These are phyloP conservation scores for Troilus luridus DNA, from an alignment of 2,888 invertebrate genomes.

Conservation along the genomic window DNA sequence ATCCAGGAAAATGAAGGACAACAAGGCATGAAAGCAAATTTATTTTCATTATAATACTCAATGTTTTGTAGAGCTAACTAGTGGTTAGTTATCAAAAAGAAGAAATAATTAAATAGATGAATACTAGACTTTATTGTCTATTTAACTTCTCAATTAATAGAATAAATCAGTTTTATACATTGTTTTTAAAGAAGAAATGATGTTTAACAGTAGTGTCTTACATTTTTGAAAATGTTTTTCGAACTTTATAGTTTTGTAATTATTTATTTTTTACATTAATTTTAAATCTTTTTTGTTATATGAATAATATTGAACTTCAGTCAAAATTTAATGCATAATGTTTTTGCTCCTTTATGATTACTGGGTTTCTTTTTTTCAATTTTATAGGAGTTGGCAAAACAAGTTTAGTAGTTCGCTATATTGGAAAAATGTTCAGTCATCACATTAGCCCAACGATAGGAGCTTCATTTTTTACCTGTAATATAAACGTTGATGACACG, in stretches of 20 bases:
- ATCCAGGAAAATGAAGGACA: background rate
- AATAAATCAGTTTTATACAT: background rate
- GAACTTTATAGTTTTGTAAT: too few species aligned
- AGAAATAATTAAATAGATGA: background rate
- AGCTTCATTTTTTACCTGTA: conserved; percentile 91
- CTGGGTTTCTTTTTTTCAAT: conserved; percentile 6
- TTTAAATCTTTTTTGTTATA: too few species aligned
- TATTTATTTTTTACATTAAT: too few species aligned
- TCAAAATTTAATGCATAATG: too few species aligned
- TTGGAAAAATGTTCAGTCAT: conserved; percentile 82
- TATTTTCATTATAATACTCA: background rate
- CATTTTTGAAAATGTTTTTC: too few species aligned
- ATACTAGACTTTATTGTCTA: background rate
- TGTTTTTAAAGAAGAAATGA: background rate
- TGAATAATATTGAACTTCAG: too few species aligned
- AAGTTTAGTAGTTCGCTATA: conserved; percentile 85
- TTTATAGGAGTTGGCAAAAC: conserved; percentile 91
- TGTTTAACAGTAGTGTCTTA: background rate
- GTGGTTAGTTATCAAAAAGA: too few species aligned
- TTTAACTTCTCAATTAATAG: background rate
- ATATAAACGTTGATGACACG: conserved; percentile 79
- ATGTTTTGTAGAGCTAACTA: background rate
- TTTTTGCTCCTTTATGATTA: too few species aligned
- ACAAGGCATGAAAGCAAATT: background rate
- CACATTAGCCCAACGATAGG: conserved; percentile 89